Conservation (phyloP, 2,888 invertebrate species). For the Pandemis cinnamomeana region DNA sequence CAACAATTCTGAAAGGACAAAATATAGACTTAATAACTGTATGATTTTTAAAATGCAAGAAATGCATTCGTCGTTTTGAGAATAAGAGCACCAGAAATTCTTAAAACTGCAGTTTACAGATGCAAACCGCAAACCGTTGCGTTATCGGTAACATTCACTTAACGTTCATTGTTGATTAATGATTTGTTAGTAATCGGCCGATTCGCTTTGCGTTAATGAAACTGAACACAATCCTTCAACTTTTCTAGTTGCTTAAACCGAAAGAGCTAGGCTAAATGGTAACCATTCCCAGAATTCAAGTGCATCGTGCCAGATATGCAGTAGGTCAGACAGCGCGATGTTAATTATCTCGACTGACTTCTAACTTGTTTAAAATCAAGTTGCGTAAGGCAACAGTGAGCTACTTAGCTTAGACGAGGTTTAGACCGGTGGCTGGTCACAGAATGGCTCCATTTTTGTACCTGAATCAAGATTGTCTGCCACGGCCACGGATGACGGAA, state of each 20-base stretch:
- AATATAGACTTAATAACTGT: not conserved
- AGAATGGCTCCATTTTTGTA: not conserved
- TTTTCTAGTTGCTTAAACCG: not conserved
- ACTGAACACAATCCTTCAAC: not conserved
- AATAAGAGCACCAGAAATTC: not conserved
- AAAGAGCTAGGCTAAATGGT: not conserved
- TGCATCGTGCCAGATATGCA: not conserved
- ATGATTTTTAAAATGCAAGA: not conserved
- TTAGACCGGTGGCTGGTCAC: not conserved
- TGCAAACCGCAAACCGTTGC: not conserved
- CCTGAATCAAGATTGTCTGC: slow-evolving; percentile 9
- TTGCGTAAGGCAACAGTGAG: not conserved
- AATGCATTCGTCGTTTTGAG: not conserved
- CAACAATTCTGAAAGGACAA: not conserved
- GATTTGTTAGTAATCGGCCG: slow-evolving; percentile 1
- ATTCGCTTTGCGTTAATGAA: not conserved
- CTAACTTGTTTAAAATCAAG: not conserved
- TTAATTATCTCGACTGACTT: slow-evolving; percentile 20
- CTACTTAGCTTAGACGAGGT: not conserved
- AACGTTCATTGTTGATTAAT: not conserved
- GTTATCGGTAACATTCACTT: not conserved
- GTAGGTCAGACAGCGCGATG: slow-evolving; percentile 12
- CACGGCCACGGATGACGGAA: slow-evolving; percentile 15
- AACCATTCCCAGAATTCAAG: not conserved
- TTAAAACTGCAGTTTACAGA: not conserved